A percentile compares a stretch with the other conserved stretches of the same genome.
These are phyloP conservation scores for Hydropsyche betteni DNA, from an alignment of 2,888 invertebrate species.

Conservation along the genomic window DNA sequence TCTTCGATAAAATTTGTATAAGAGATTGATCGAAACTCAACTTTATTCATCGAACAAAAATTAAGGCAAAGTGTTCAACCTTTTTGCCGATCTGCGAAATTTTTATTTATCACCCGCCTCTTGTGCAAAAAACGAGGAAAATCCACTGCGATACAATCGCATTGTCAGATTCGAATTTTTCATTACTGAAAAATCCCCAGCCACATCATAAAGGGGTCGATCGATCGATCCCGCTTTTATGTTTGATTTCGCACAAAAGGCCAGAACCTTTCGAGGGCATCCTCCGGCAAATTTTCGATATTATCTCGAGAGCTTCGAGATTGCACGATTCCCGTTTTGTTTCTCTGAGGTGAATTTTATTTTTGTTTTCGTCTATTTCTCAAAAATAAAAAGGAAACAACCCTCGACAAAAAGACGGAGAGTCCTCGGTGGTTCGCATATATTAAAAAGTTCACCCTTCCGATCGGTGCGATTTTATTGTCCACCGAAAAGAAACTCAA, in stretches of 20 bases:
- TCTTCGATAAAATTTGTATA: too few species aligned
- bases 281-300: conserved; percentile 28
- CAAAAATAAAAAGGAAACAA: background rate
- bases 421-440: conserved; percentile 48
- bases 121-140: too few species aligned
- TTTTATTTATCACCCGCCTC: too few species aligned
- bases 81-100: too few species aligned
- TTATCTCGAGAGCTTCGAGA: conserved; percentile 22
- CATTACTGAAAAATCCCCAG: conserved; percentile 13
- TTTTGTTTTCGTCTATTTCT: background rate
- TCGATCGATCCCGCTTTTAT: conserved; percentile 19
- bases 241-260: conserved; percentile 28
- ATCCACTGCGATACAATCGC: background rate
- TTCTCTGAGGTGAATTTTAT: background rate
- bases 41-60: too few species aligned
- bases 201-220: conserved; percentile 10
- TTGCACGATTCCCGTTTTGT: conserved; percentile 13
- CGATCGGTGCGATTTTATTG: conserved; percentile 46
- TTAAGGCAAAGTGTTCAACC: too few species aligned
- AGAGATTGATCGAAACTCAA: too few species aligned
- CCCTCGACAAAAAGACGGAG: conserved; percentile 1
- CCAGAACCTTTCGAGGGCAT: conserved; percentile 18
- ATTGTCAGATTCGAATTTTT: conserved; percentile 19
- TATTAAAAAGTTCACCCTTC: conserved; percentile 51
- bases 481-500: conserved; percentile 35